These are phyloP conservation scores for Harmothoe impar DNA, from an alignment of 2,888 invertebrate species.

Conservation along the genomic window DNA sequence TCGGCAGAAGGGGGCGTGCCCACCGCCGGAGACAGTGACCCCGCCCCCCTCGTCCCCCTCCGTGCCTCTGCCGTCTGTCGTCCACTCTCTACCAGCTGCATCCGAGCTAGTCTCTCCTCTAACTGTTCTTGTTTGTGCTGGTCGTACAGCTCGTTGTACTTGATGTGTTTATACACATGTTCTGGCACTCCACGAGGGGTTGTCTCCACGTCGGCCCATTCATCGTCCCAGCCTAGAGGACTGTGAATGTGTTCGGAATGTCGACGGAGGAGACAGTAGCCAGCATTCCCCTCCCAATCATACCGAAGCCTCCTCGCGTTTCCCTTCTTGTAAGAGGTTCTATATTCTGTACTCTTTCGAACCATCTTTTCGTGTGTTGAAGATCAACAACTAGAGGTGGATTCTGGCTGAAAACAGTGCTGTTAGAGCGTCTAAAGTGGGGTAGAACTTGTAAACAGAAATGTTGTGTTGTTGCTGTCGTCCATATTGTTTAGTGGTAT, in stretches of 20 bases:
- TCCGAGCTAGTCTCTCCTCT: not conserved
- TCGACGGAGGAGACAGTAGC: conserved; percentile 2
- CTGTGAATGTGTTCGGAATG: conserved; percentile 45
- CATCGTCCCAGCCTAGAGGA: conserved; percentile 2
- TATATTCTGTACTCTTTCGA: conserved; percentile 14
- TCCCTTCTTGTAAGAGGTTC: conserved; percentile 4
- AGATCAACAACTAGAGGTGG: not conserved
- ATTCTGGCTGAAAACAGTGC: too few relatives aligned
- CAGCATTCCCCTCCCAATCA: not conserved
- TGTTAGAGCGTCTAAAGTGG: too few relatives aligned
- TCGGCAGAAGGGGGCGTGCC: conserved; percentile 15
- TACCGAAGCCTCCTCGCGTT: not conserved
- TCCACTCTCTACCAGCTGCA: not conserved
- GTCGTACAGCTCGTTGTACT: not conserved
- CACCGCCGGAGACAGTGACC: not conserved
- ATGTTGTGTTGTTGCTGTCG: too few relatives aligned
- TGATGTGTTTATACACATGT: conserved; percentile 54
- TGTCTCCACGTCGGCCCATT: not conserved
- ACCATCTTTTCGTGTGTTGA: not conserved
- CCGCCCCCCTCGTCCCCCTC: not conserved
- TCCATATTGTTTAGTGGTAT: too few relatives aligned
- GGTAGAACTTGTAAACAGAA: too few relatives aligned
- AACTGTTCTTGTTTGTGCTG: not conserved
- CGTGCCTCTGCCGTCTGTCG: not conserved
- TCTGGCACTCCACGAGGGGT: conserved; percentile 21